A percentile compares a stretch with the other conserved stretches of the same genome.
Evolutionary conservation across 2,797 vertebrate species (phyloP).

Genomic region (Hafferia zeledoni): DNA sequence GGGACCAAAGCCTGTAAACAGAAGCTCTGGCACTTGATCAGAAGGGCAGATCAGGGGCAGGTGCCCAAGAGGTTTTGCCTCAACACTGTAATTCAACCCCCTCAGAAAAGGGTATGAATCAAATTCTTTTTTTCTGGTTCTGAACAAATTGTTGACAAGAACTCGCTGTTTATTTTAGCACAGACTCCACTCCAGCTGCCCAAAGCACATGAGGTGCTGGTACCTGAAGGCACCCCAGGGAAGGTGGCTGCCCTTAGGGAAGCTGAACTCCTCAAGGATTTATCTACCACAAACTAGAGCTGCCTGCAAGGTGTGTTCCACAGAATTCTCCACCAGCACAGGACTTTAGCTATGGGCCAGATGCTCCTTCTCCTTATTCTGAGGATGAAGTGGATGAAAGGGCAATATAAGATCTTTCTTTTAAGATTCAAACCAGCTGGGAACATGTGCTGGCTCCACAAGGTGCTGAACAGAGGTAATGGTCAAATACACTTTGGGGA

Average conservation of each 20-base stretch:
- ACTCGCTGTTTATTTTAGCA: neutral
- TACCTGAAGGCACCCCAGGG: neutral
- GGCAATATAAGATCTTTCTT: neutral
- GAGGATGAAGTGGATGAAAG: neutral
- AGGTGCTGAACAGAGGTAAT: neutral
- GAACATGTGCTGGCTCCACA: neutral
- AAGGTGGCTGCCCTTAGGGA: neutral
- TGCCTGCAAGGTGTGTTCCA: neutral
- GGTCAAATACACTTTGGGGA: neutral
- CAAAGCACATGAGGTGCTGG: neutral
- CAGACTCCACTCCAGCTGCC: neutral
- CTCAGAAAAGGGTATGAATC: neutral
- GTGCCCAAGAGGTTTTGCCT: neutral
- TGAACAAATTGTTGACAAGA: neutral
- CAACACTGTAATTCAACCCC: neutral
- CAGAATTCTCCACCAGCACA: neutral
- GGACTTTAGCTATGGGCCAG: neutral
- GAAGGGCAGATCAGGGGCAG: neutral
- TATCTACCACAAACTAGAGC: neutral
- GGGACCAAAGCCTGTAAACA: neutral
- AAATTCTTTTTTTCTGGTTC: neutral
- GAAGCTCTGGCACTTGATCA: neutral
- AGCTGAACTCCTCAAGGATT: neutral
- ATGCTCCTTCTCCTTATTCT: neutral
- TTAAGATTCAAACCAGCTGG: neutral